Percentiles rank a stretch among this genome's conserved stretches.
phyloP scores from a whole-genome alignment of 2,113 vertebrate genomes.

The Tylochromis polylepis region DNA sequence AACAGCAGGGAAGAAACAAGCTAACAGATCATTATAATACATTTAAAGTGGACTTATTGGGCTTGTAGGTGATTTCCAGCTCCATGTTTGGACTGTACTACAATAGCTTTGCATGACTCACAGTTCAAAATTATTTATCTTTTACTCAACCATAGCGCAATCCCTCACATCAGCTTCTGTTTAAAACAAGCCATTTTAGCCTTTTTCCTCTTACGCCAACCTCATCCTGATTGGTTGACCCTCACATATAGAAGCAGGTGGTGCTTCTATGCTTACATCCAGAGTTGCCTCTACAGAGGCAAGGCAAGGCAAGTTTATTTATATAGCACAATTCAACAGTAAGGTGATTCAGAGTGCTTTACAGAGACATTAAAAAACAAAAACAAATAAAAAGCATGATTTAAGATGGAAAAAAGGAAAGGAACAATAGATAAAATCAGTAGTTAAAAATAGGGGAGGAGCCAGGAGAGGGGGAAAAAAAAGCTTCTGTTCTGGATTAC shows the following conservation, averaged over 20 bases:
- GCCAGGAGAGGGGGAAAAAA: not conserved
- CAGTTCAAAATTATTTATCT: not conserved
- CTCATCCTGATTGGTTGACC: not conserved
- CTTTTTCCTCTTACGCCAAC: not conserved
- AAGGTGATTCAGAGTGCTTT: no score
- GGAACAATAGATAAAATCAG: no score
- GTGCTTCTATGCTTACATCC: not conserved
- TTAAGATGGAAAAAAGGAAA: no score
- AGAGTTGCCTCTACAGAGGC: no score
- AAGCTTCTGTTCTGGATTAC: not conserved
- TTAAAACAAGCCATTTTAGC: fast-evolving
- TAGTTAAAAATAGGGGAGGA: no score
- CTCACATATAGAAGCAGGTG: not conserved
- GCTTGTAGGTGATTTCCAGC: not conserved
- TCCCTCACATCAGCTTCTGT: not conserved
- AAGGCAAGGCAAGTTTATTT: no score
- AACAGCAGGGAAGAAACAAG: not conserved
- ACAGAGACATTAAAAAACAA: no score
- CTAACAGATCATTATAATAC: not conserved
- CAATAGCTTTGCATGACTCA: fast-evolving
- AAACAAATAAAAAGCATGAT: no score
- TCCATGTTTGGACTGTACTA: fast-evolving
- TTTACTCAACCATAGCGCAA: fast-evolving
- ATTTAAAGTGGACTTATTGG: fast-evolving
- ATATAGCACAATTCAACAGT: no score